These are phyloP conservation scores for Xenopus borealis DNA, from an alignment of 2,113 vertebrate genomes.

Conservation along the genomic window DNA sequence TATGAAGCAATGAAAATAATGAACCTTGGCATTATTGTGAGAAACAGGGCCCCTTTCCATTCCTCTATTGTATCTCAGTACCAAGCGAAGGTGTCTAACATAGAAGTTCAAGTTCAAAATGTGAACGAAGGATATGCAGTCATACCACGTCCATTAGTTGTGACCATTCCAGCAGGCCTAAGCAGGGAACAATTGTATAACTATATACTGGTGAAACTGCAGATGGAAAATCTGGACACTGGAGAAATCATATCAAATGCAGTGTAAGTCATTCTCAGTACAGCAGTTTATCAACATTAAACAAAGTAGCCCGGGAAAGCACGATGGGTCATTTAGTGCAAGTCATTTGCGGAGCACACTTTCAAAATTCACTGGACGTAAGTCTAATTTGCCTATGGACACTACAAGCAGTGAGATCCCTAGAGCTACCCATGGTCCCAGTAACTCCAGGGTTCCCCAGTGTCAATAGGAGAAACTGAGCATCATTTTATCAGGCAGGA, in stretches of 20 bases:
- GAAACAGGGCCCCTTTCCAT: constrained; percentile 80
- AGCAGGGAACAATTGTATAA: constrained; percentile 50
- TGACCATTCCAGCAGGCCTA: constrained; percentile 64
- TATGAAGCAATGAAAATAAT: constrained; percentile 74
- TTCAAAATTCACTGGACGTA: too few species aligned
- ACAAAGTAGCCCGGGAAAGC: too few species aligned
- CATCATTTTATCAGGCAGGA: too few species aligned
- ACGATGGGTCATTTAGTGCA: too few species aligned
- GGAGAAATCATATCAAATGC: constrained; percentile 74
- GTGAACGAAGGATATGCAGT: constrained; percentile 74
- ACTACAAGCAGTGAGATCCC: too few species aligned
- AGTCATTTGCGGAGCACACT: too few species aligned
- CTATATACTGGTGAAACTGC: constrained; percentile 62
- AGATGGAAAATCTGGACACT: constrained; percentile 79
- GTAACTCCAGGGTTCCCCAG: too few species aligned
- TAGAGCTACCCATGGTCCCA: too few species aligned
- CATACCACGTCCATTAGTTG: constrained; percentile 56
- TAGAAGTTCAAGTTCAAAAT: constrained; percentile 73
- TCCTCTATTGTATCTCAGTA: constrained; percentile 62
- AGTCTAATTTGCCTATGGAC: too few species aligned
- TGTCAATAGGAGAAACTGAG: too few species aligned
- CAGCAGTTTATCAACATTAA: background rate
- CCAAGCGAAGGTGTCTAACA: constrained; percentile 58
- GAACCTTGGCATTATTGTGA: constrained; percentile 69
- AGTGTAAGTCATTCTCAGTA: constrained; percentile 61